phyloP scores from a whole-genome alignment of 2,797 vertebrate genomes.

The Spheniscus humboldti region DNA sequence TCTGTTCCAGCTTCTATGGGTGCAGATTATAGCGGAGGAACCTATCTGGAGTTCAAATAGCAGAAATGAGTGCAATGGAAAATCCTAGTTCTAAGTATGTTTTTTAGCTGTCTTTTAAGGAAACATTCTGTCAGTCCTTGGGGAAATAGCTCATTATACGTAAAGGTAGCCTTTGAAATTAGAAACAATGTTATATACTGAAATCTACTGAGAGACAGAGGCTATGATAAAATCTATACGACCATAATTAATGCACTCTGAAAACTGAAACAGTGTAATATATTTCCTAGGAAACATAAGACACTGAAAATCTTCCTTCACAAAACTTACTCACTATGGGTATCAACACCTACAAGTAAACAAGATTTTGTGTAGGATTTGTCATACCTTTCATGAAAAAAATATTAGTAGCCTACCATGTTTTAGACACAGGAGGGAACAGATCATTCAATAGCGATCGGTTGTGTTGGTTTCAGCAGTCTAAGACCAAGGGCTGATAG shows the following conservation, averaged over 20 bases:
- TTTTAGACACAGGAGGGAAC: not conserved
- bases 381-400: not conserved
- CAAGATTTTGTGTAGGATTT: not conserved
- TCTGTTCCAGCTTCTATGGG: not conserved
- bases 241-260: not conserved
- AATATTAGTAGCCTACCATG: not conserved
- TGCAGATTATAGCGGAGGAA: not conserved
- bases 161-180: not conserved
- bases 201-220: not conserved
- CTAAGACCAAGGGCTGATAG: not conserved
- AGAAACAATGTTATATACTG: not conserved
- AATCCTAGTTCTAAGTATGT: not conserved
- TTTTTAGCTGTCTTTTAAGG: not conserved
- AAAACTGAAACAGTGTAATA: not conserved
- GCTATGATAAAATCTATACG: not conserved
- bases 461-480: not conserved
- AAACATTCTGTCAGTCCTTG: not conserved
- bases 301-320: not conserved
- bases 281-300: not conserved
- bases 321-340: not conserved
- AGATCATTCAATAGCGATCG: not conserved
- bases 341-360: not conserved
- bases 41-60: not conserved
- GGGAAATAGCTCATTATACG: not conserved
- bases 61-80: not conserved